Conservation (phyloP, 2,797 vertebrate genomes). For the Rhinichthys osculus region DNA sequence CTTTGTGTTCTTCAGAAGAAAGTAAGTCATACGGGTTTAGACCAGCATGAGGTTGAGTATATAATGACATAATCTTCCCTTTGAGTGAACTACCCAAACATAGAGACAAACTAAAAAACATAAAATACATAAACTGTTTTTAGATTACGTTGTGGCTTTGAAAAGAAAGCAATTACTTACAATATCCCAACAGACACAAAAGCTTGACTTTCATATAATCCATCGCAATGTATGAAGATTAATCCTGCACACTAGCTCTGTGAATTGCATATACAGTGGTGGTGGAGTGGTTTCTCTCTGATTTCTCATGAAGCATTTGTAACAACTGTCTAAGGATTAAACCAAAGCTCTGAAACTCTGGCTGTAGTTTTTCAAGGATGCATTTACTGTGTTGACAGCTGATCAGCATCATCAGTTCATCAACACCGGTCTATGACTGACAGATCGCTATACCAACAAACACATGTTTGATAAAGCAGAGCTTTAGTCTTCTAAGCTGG, state of each 20-base stretch:
- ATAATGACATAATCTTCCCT: background rate
- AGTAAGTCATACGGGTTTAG: background rate
- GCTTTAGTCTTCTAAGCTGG: background rate
- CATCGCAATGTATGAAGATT: background rate
- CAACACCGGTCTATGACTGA: background rate
- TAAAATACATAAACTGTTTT: background rate
- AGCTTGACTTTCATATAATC: too few species aligned
- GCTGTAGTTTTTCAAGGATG: background rate
- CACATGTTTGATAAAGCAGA: background rate
- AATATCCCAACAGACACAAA: too few species aligned
- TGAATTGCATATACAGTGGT: background rate
- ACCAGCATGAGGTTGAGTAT: background rate
- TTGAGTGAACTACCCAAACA: background rate
- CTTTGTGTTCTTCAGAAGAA: background rate
- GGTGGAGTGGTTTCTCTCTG: background rate
- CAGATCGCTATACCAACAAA: background rate
- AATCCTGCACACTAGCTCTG: background rate
- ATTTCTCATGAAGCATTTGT: background rate
- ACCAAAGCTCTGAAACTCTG: background rate
- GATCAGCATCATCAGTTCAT: background rate
- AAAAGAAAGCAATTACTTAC: background rate
- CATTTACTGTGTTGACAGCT: background rate
- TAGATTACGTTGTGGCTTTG: background rate
- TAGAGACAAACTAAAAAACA: background rate
- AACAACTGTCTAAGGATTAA: background rate